phyloP scores from a whole-genome alignment of 1,140 invertebrate genomes.

The Hylyphantes graminicola region DNA sequence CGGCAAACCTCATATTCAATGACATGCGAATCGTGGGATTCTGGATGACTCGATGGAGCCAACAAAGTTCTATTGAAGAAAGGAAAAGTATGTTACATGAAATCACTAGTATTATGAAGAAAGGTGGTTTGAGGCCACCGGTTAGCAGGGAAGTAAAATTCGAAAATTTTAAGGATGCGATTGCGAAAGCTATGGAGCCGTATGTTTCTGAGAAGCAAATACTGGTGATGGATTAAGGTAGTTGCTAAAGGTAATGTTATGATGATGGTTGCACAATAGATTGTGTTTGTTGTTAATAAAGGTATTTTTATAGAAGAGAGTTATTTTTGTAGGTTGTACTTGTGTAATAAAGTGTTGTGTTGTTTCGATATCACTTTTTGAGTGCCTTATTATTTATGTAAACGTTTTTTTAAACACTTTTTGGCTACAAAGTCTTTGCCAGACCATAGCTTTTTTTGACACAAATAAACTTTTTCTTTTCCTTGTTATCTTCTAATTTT shows the following conservation, averaged over 20 bases:
- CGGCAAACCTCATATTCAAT: slow-evolving; percentile 92
- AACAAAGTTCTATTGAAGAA: slow-evolving; percentile 65
- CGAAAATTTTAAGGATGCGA: slow-evolving; percentile 79
- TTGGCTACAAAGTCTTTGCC: too few species aligned
- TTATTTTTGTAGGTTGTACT: not conserved
- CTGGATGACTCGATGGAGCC: slow-evolving; percentile 94
- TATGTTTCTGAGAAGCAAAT: slow-evolving; percentile 58
- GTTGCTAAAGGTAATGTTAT: not conserved
- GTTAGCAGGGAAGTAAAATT: slow-evolving; percentile 79
- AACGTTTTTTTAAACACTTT: too few species aligned
- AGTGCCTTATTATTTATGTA: too few species aligned
- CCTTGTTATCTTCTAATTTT: too few species aligned
- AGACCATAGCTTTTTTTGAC: too few species aligned
- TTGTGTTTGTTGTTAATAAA: too few species aligned
- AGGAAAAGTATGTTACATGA: slow-evolving; percentile 71
- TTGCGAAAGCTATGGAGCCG: slow-evolving; percentile 67
- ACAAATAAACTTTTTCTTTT: too few species aligned
- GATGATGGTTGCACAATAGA: too few species aligned
- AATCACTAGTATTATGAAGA: slow-evolving; percentile 68
- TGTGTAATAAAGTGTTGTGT: too few species aligned
- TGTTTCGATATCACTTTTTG: too few species aligned
- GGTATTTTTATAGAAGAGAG: too few species aligned
- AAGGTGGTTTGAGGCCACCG: slow-evolving; percentile 80
- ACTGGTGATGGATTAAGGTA: slow-evolving; percentile 50
- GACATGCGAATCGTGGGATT: slow-evolving; percentile 88